Evolutionary conservation across 2,888 invertebrate genomes (phyloP).

Genomic region (Eristalis tenax): DNA sequence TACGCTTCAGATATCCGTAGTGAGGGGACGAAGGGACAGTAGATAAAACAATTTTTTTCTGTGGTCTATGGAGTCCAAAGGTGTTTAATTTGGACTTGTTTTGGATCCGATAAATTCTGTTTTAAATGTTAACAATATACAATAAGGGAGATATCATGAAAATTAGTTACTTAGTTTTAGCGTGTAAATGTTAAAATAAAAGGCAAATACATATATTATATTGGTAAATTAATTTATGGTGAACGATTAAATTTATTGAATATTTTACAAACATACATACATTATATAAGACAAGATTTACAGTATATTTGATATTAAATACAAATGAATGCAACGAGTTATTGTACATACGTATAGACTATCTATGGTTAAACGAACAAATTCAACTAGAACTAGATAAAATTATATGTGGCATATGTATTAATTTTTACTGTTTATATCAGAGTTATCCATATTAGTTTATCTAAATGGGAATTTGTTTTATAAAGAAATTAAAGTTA

Average conservation of each 20-base stretch:
- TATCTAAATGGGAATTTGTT: conserved; percentile 26
- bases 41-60: too few species aligned
- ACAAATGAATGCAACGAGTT: conserved; percentile 71
- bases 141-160: too few species aligned
- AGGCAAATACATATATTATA: not conserved
- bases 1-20: too few species aligned
- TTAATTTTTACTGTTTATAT: conserved; percentile 43
- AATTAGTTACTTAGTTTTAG: too few species aligned
- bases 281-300: conserved; percentile 65
- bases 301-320: conserved; percentile 67
- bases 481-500: not conserved
- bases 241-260: conserved; percentile 68
- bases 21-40: too few species aligned
- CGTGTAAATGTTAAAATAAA: not conserved
- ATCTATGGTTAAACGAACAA: conserved; percentile 67
- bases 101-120: too few species aligned
- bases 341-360: conserved; percentile 67
- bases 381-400: conserved; percentile 62
- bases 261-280: conserved; percentile 66
- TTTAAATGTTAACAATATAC: too few species aligned
- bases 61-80: too few species aligned
- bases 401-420: conserved; percentile 66
- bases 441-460: conserved; percentile 51
- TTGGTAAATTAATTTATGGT: conserved; percentile 7
- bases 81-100: too few species aligned